These are phyloP conservation scores for Drosophila meridiana DNA, from an alignment of 2,888 invertebrate species.

Conservation along the genomic window DNA sequence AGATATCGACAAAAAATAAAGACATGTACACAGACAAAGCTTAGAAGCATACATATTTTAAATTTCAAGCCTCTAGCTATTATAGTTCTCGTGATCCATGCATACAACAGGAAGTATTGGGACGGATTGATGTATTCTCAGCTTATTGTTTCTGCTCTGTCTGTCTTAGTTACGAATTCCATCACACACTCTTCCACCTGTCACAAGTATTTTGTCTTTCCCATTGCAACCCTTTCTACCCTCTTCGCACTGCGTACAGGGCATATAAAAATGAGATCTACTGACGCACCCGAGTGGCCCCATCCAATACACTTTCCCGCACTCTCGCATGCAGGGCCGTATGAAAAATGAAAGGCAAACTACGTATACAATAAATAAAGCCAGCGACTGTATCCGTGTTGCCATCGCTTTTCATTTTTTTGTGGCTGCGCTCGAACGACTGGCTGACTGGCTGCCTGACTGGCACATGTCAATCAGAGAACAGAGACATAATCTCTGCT, in stretches of 20 bases:
- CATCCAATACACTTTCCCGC: constrained; percentile 7
- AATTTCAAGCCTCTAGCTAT: neutral
- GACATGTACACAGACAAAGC: too few relatives aligned
- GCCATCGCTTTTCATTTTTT: constrained; percentile 10
- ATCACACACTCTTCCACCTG: neutral
- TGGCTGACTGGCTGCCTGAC: constrained; percentile 66
- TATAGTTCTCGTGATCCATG: neutral
- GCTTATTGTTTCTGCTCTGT: neutral
- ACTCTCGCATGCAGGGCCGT: constrained; percentile 4
- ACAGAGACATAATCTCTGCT: constrained; percentile 73
- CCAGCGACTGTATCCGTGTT: constrained; percentile 26
- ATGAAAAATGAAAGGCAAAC: constrained; percentile 50
- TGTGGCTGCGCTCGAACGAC: constrained; percentile 10
- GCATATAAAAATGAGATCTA: constrained; percentile 8
- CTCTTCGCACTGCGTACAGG: neutral
- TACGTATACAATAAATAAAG: constrained; percentile 46
- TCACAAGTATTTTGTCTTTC: neutral
- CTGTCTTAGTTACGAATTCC: neutral
- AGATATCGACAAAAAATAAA: neutral
- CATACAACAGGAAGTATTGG: neutral
- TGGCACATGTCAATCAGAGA: constrained; percentile 76
- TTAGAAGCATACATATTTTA: neutral
- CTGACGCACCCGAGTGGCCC: constrained; percentile 12
- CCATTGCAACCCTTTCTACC: neutral
- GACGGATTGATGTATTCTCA: neutral